A percentile compares a stretch with the other conserved stretches of the same genome.
phyloP scores from a whole-genome alignment of 2,888 invertebrate species.

The Phanerotoma sp. region DNA sequence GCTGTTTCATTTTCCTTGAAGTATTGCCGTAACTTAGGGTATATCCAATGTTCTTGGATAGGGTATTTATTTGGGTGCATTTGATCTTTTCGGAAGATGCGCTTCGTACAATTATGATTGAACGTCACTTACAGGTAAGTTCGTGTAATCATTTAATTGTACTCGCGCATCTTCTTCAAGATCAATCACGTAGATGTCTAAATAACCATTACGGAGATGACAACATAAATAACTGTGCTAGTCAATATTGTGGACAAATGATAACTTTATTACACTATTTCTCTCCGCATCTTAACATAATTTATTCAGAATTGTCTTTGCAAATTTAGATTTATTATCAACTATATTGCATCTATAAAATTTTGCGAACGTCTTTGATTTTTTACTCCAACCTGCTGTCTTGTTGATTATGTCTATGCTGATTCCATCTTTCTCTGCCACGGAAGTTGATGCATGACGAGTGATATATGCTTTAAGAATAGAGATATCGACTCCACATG shows the following conservation, averaged over 20 bases:
- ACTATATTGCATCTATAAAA: background rate
- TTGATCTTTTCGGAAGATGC: too few species aligned
- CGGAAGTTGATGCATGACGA: background rate
- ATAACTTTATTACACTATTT: background rate
- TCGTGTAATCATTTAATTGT: background rate
- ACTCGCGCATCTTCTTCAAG: background rate
- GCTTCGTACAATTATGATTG: too few species aligned
- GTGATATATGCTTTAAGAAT: background rate
- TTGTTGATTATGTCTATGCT: background rate
- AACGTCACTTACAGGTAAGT: too few species aligned
- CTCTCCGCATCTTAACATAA: background rate
- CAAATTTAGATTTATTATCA: background rate
- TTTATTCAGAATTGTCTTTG: background rate
- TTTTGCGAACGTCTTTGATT: background rate
- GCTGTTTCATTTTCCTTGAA: too few species aligned
- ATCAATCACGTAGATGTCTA: background rate
- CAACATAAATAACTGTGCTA: too few species aligned
- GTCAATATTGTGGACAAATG: too few species aligned
- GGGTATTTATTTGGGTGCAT: too few species aligned
- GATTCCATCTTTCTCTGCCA: background rate
- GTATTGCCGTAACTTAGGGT: too few species aligned
- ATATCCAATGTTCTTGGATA: too few species aligned
- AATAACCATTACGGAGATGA: too few species aligned
- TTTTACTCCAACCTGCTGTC: background rate
- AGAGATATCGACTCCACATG: constrained; percentile 8